Base-by-base conservation (phyloP, 2,888 invertebrate species). In the Erannis defoliaria region DNA sequence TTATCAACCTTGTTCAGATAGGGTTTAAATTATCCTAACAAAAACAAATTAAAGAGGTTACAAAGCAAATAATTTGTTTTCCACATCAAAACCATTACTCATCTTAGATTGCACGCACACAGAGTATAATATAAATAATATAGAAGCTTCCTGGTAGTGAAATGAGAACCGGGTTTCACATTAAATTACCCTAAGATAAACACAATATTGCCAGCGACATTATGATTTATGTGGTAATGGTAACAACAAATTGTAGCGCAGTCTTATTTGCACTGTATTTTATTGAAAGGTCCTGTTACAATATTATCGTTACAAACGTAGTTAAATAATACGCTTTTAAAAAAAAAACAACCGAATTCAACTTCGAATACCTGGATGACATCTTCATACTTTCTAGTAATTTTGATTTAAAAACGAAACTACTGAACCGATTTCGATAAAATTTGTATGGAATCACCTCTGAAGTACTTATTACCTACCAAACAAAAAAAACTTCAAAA, bases 171-270 rank as follows among this genome's bases (percentile, higher is more conserved):
- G 55, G 55, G 50, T 62, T 60, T 62, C 61, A 66, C 55, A 66
- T 66, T 55, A 66, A 64, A 68, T 65, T 68, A 68, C 46, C 61
- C 54, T 59, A 60, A 68, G 64, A 68, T 66, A 67, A 67, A 68
- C 67, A 62, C 29, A 62, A 55, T 63, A 68, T 66, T 66, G 70
- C 54, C 57, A 57, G 54, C 53, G 70, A 67, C 69, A 54, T 68
- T 23, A 4, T 70, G 77, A 76, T 77, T 76, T 76, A 76, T 64
- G 67, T 46, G 62, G 61, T 68, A 68, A 68, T 46, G 62, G 61
- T 68, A 68, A 68, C 67, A 68, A 68, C 67, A 56, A 64, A 71
- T 72, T 49, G 70, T 68, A 62, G 60, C 64, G 53, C 43, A 65
- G 48, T 43, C 57, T 56, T 66, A 60, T 64, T 70, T 66, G 64